Evolutionary conservation across 2,888 invertebrate species (phyloP), one percentile per base, ranked within the genome.

Genomic region (Invenusta paracnida): DNA sequence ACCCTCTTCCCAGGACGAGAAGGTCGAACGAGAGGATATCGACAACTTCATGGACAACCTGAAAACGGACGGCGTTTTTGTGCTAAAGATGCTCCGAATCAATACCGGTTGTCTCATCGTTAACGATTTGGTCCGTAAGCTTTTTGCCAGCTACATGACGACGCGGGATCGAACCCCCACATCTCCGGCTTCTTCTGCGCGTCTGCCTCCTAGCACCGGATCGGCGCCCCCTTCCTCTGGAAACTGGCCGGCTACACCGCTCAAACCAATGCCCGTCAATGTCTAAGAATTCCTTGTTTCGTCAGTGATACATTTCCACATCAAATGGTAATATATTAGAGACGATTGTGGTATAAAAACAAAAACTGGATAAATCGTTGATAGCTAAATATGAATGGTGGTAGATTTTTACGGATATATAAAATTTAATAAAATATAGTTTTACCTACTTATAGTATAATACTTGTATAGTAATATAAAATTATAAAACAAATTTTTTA

Each of bases 1-100:
- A n/a, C n/a, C n/a, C n/a, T n/a, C 2, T 23, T 73, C 23, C 5
- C 73, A 73, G 73, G 27, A 73, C 23, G 73, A 73, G 25, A 73
- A 73, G 23, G 73, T 23, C 25, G 73, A 73, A 73, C 73, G 73
- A 2, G 73, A 73, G 5, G 73, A 73, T 25, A 73, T 73, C 73
- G 73, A 73, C 23, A 73, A 73, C 73, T 73, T 73, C 23, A 73
- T 73, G 73, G 27, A 82, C 23, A 82, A 30, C 23, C 31, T 82
- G 31, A 82, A 30, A 23, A 82, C 82, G 17, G 82, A 82, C 23
- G 82, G 82, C 2, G 13, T 82, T 2, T 82, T 82, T 27, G 31
- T 82, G 1, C 82, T 82, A 27, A 29, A 30, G 29, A 82, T 82
- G 82, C 5, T 82, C 5, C 1, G 30, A 2, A 82, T n/a, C 23